phyloP scores from a whole-genome alignment of 2,113 vertebrate genomes.

The Herpailurus yagouaroundi region DNA sequence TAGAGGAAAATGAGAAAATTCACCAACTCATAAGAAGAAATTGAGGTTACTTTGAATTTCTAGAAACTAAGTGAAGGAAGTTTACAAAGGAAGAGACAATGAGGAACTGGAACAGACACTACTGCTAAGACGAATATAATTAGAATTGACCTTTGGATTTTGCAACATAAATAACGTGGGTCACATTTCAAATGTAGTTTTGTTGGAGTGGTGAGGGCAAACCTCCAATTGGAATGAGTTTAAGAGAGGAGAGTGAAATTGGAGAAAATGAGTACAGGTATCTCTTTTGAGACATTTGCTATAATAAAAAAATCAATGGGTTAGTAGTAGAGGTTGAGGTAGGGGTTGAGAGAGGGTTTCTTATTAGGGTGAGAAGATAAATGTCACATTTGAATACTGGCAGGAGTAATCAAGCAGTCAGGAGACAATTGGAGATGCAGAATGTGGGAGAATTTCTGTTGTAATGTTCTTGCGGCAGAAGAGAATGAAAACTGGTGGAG shows the following conservation, averaged over 20 bases:
- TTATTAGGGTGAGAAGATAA: background rate
- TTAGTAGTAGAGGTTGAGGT: background rate
- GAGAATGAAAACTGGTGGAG: background rate
- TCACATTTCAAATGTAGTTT: background rate
- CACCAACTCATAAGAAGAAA: background rate
- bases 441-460: background rate
- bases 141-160: background rate
- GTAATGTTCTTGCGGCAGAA: background rate
- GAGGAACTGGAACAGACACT: background rate
- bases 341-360: background rate
- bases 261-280: background rate
- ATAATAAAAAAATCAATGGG: background rate
- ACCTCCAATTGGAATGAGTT: background rate
- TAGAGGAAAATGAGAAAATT: background rate
- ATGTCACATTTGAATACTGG: background rate
- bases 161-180: background rate
- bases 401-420: background rate
- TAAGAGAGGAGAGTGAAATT: background rate
- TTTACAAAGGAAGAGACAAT: background rate
- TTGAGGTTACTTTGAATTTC: background rate
- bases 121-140: background rate
- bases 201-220: background rate
- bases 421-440: background rate
- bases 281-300: background rate
- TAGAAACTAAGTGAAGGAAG: background rate